These are phyloP conservation scores for Celastrina argiolus DNA, from an alignment of 2,888 invertebrate genomes.

Conservation along the genomic window DNA sequence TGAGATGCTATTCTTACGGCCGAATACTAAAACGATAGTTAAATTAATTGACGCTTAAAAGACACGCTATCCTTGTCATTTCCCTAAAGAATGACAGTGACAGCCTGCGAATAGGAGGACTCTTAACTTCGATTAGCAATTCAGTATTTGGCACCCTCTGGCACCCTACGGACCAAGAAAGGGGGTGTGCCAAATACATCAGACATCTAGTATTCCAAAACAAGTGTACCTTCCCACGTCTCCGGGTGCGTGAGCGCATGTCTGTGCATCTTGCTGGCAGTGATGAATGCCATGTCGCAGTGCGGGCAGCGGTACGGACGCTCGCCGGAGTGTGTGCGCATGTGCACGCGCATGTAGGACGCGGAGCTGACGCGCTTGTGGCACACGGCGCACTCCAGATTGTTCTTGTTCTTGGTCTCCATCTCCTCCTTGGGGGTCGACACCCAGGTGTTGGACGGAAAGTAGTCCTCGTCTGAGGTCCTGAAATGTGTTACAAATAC, in stretches of 20 bases:
- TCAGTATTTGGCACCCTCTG: no score
- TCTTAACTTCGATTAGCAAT: no score
- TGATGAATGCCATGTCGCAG: slow-evolving; percentile 59
- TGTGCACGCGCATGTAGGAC: slow-evolving; percentile 57
- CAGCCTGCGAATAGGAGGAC: no score
- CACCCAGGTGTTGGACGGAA: slow-evolving; percentile 63
- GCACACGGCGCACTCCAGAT: slow-evolving; percentile 48
- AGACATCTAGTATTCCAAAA: no score
- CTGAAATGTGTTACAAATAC: slow-evolving; percentile 35
- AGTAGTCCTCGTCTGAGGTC: slow-evolving; percentile 59
- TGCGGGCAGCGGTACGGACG: slow-evolving; percentile 57
- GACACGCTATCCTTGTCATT: no score
- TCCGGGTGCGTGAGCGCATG: slow-evolving; percentile 60
- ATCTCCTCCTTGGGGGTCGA: slow-evolving; percentile 38
- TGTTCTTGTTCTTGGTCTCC: slow-evolving; percentile 28
- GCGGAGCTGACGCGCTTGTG: slow-evolving; percentile 52
- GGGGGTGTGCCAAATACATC: no score
- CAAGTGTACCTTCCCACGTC: slow-evolving; percentile 41
- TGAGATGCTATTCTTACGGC: no score
- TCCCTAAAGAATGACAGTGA: no score
- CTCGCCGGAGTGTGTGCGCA: slow-evolving; percentile 66
- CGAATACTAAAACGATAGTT: no score
- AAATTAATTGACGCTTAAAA: no score
- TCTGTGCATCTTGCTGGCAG: slow-evolving; percentile 64
- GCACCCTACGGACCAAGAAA: no score